phyloP scores from a whole-genome alignment of 2,113 vertebrate genomes.

The Tachysurus vachellii region DNA sequence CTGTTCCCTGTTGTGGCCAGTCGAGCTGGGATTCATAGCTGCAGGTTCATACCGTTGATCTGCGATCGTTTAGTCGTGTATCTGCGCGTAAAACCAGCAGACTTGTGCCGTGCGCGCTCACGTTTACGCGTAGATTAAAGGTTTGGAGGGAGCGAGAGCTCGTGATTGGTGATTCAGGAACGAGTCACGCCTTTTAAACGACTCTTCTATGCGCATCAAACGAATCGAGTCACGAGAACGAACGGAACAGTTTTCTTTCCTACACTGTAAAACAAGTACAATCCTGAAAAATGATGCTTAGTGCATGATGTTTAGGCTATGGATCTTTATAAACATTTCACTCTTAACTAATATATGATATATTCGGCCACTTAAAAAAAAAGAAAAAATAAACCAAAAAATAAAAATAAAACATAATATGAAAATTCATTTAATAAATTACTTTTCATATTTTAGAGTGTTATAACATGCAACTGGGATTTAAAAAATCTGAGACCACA shows the following conservation, averaged over 20 bases:
- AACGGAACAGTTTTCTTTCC: background rate
- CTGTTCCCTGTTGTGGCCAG: background rate
- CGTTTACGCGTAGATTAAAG: background rate
- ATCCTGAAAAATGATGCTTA: background rate
- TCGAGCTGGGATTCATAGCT: background rate
- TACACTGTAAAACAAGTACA: background rate
- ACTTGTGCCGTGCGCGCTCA: background rate
- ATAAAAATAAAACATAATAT: too few relatives aligned
- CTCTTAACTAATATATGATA: background rate
- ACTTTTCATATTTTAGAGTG: background rate
- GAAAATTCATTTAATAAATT: background rate
- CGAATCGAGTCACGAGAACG: background rate
- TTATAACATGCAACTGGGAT: background rate
- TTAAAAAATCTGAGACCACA: background rate
- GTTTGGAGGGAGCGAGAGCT: background rate
- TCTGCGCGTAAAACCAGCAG: background rate
- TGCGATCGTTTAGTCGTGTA: background rate
- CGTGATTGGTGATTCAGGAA: conserved; percentile 1
- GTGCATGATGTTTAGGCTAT: background rate
- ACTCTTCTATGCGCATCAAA: background rate
- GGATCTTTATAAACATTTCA: background rate
- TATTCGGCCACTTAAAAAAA: background rate
- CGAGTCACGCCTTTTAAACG: background rate
- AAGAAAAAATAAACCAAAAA: too few relatives aligned
- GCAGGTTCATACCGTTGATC: background rate